phyloP scores from a whole-genome alignment of 2,113 vertebrate species.

The Miniopterus natalensis region DNA sequence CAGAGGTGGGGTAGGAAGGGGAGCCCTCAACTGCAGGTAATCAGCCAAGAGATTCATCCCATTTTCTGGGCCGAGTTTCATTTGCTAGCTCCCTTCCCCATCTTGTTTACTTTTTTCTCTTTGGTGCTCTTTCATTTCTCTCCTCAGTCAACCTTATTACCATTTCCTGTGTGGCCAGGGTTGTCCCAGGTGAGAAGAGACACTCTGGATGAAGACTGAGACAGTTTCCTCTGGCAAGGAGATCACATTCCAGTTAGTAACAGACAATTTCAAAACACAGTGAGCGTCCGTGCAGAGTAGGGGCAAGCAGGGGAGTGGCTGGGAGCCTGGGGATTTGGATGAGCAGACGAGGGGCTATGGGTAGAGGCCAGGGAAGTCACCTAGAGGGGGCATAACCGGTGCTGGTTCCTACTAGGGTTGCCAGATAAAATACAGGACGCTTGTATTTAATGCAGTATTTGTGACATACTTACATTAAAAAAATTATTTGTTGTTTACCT shows the following conservation, averaged over 20 bases:
- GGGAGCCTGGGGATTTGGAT: background rate
- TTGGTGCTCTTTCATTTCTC: background rate
- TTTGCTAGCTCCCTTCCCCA: background rate
- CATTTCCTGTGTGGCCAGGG: background rate
- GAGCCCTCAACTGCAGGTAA: too few relatives aligned
- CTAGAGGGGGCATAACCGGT: background rate
- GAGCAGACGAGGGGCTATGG: background rate
- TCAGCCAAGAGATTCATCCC: background rate
- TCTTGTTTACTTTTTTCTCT: background rate
- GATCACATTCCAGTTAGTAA: background rate
- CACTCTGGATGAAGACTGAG: background rate
- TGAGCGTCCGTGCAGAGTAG: background rate
- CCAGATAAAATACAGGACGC: constrained; percentile 1
- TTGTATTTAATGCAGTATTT: constrained; percentile 35
- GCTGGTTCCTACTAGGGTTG: background rate
- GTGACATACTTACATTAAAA: constrained; percentile 30
- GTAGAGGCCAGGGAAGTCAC: background rate
- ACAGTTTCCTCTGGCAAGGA: background rate
- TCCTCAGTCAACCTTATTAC: background rate
- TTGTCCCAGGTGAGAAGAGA: background rate
- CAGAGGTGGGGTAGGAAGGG: too few relatives aligned
- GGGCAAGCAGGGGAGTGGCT: background rate
- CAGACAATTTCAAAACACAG: background rate
- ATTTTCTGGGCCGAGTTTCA: background rate
- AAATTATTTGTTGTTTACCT: background rate